Conservation (phyloP, 2,113 vertebrate genomes). For the Protobothrops flavoviridis region DNA sequence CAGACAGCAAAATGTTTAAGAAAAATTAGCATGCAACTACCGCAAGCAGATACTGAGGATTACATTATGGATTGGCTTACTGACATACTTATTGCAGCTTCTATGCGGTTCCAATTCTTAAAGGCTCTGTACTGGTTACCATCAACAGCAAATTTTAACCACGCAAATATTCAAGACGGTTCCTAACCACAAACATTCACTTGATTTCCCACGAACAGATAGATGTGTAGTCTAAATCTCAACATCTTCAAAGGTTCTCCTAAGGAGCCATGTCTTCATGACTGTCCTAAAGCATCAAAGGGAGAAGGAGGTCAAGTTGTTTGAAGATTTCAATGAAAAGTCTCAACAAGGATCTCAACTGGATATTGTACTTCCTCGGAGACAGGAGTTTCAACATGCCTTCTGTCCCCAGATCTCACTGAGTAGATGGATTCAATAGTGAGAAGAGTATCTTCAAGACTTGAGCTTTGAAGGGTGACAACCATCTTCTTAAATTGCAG, state of each 20-base stretch:
- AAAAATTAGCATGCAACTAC: not conserved
- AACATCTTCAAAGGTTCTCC: not conserved
- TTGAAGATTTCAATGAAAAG: not conserved
- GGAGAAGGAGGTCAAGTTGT: not conserved
- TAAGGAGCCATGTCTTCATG: not conserved
- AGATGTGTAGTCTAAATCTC: not conserved
- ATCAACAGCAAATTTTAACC: not conserved
- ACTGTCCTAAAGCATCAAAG: not conserved
- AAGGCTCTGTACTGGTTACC: not conserved
- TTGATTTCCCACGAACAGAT: not conserved
- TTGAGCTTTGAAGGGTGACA: not conserved
- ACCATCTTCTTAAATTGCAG: not conserved
- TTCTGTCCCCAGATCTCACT: not conserved
- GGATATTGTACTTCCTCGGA: not conserved
- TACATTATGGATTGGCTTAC: not conserved
- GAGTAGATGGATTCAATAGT: not conserved
- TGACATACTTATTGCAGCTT: not conserved
- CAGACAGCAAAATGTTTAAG: not conserved
- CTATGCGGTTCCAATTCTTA: not conserved
- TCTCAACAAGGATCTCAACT: not conserved
- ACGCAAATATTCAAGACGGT: not conserved
- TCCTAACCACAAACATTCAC: not conserved
- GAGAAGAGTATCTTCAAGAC: not conserved
- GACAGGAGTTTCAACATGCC: not conserved
- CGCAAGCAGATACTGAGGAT: not conserved